These are phyloP conservation scores for Heteromormyrus szaboi DNA, from an alignment of 2,797 vertebrate species.

Conservation along the genomic window DNA sequence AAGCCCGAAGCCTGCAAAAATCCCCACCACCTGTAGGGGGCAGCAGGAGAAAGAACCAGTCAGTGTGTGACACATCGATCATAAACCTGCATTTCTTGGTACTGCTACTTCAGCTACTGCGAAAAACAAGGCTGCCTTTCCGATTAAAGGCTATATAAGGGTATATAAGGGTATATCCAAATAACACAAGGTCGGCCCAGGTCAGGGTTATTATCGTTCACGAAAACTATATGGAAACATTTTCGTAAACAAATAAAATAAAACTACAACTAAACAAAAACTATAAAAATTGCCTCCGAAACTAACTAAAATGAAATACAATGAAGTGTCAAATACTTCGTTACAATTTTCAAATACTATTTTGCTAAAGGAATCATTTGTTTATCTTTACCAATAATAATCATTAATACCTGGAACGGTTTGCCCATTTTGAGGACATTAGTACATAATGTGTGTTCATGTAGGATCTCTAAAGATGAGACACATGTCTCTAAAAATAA, in stretches of 20 bases:
- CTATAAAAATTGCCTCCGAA: not conserved
- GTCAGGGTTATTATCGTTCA: not conserved
- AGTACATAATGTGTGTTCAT: not conserved
- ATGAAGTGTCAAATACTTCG: not conserved
- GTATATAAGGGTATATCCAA: not conserved
- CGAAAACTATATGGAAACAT: not conserved
- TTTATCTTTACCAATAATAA: not conserved
- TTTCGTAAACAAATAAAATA: not conserved
- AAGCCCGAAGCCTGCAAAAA: constrained; percentile 95
- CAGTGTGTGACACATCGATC: not conserved
- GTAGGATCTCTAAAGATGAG: not conserved
- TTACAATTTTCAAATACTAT: not conserved
- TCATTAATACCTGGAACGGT: not conserved
- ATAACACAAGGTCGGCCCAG: not conserved
- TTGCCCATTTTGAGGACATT: not conserved
- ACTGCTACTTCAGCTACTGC: not conserved
- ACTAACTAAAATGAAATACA: not conserved
- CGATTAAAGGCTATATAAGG: not conserved
- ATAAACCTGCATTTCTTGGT: not conserved
- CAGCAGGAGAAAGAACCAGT: not conserved
- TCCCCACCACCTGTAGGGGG: constrained; percentile 82
- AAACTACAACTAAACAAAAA: not conserved
- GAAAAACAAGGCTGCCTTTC: not conserved
- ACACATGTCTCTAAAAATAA: not conserved
- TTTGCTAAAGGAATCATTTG: not conserved